Evolutionary conservation across 2,113 vertebrate species (phyloP).

Genomic region (human): GRCh38 chr1:70383501-70384000

Average conservation of each 20-base stretch:
- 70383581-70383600: neutral
- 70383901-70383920: neutral
- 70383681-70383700: neutral
- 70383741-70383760: neutral
- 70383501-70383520: accelerated
- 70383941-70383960: neutral
- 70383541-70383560: neutral
- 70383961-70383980: neutral
- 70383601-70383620: neutral
- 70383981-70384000: neutral
- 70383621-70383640: neutral
- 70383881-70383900: neutral
- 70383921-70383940: neutral
- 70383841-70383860: neutral
- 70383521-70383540: neutral
- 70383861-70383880: neutral
- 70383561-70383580: neutral
- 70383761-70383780: neutral
- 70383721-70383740: neutral
- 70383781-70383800: neutral
- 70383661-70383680: neutral
- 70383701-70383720: neutral
- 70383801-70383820: neutral
- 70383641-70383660: neutral
- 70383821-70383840: neutral